Percentiles rank a stretch among this genome's conserved stretches.
Evolutionary conservation across 2,113 vertebrate genomes (phyloP).

Genomic region (Trichechus manatus): DNA sequence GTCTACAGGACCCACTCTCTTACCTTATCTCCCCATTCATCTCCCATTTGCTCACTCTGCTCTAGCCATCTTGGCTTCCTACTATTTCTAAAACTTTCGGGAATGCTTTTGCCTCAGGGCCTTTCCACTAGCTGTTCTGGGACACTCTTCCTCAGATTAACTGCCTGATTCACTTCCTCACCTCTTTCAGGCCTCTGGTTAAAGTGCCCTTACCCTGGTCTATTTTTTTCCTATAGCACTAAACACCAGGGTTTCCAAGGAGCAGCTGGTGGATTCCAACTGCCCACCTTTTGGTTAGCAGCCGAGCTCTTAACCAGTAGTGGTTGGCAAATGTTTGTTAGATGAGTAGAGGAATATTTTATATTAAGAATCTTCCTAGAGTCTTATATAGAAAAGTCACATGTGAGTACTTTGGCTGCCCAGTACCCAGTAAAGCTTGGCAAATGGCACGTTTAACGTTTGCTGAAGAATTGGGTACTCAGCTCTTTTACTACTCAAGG

Average conservation of each 20-base stretch:
- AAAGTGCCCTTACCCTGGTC: conserved; percentile 2
- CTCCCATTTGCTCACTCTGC: not conserved
- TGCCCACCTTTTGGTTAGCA: no score
- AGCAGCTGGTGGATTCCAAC: no score
- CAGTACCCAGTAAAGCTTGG: conserved; percentile 9
- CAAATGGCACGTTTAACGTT: conserved; percentile 19
- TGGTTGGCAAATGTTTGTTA: not conserved
- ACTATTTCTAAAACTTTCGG: conserved; percentile 31
- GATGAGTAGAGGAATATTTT: not conserved
- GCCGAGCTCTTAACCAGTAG: not conserved
- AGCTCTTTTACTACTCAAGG: not conserved
- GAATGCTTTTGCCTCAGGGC: not conserved
- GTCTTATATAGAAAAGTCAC: not conserved
- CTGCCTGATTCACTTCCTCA: not conserved
- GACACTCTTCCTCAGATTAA: not conserved
- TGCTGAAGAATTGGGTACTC: conserved; percentile 28
- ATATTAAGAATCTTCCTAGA: conserved; percentile 43
- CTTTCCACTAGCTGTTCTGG: not conserved
- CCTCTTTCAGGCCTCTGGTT: conserved; percentile 21
- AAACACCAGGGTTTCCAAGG: not conserved
- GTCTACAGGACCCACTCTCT: not conserved
- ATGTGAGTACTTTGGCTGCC: not conserved
- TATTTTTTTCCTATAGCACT: not conserved
- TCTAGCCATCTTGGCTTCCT: not conserved
- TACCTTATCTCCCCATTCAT: not conserved